phyloP scores from a whole-genome alignment of 2,113 vertebrate genomes.

The Prolemur simus region DNA sequence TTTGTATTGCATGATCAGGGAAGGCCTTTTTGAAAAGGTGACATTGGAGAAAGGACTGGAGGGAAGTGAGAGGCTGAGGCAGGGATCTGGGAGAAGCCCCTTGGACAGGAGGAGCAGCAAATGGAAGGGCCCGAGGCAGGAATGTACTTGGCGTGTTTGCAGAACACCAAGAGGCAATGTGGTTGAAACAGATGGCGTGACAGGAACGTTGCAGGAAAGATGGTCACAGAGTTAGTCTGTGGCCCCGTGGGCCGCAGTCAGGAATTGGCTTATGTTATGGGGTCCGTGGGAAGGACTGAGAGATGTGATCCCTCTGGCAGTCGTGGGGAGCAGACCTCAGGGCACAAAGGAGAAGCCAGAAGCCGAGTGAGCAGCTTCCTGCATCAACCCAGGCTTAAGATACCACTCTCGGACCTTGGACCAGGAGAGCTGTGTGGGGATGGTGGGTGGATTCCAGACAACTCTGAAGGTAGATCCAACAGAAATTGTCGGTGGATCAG shows the following conservation, averaged over 20 bases:
- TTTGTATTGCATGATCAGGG: background rate
- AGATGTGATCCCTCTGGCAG: no score
- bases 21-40: background rate
- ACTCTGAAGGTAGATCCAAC: background rate
- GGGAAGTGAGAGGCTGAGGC: background rate
- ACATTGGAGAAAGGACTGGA: background rate
- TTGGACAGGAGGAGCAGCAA: background rate
- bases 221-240: background rate
- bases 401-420: background rate
- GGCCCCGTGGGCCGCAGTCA: rapidly evolving
- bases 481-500: background rate
- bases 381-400: background rate
- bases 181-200: background rate
- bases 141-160: background rate
- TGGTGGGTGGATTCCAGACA: background rate
- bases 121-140: background rate
- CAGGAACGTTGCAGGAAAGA: background rate
- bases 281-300: background rate
- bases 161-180: background rate
- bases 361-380: background rate
- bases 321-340: background rate
- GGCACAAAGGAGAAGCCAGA: background rate
- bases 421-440: background rate
- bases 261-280: background rate
- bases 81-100: no score